phyloP scores from a whole-genome alignment of 2,888 invertebrate species.

The Onthophagus sagittarius region DNA sequence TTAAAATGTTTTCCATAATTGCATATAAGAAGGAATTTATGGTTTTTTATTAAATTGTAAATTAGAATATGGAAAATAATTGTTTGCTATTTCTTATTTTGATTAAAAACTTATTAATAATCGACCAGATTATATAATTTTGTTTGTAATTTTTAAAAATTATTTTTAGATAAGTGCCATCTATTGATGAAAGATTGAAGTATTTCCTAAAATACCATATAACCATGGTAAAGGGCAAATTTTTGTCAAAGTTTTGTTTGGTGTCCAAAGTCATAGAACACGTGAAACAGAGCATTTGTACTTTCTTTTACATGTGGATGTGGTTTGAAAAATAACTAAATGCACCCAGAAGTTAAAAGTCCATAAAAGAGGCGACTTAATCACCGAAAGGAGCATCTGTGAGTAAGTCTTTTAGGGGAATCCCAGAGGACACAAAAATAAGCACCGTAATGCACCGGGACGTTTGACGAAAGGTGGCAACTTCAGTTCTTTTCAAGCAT shows the following conservation, averaged over 20 bases:
- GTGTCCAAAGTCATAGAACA: background rate
- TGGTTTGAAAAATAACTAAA: background rate
- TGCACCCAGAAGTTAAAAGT: background rate
- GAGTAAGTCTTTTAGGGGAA: background rate
- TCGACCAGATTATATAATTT: too few species aligned
- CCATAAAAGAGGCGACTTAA: background rate
- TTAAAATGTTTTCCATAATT: background rate
- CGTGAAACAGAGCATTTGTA: background rate
- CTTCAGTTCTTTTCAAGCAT: constrained; percentile 11
- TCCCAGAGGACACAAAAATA: background rate
- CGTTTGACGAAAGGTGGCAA: background rate
- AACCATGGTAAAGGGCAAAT: background rate
- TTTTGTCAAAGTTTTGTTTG: background rate
- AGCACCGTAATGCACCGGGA: background rate
- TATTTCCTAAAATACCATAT: background rate
- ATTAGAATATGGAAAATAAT: too few species aligned
- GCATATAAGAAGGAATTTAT: too few species aligned
- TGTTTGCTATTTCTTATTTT: too few species aligned
- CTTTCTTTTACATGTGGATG: background rate
- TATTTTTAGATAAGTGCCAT: background rate
- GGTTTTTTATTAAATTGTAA: too few species aligned
- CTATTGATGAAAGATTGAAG: background rate
- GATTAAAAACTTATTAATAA: too few species aligned
- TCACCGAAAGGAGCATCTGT: background rate
- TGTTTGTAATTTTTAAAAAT: background rate